Conservation (phyloP, 2,888 invertebrate genomes). For the Papilio gigon region DNA sequence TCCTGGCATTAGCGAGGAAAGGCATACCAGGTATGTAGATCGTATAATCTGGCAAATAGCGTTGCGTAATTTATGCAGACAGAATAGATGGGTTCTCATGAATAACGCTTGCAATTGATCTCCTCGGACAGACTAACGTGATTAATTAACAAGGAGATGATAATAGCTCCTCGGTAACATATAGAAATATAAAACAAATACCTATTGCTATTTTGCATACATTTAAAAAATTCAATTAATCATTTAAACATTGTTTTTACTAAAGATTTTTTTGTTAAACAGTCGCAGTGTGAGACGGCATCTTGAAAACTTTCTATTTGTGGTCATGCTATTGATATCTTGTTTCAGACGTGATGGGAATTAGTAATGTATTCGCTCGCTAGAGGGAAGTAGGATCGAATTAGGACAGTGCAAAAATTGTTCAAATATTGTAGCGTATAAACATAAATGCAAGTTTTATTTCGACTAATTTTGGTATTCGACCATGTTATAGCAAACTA, state of each 20-base stretch:
- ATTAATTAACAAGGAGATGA: conserved; percentile 6
- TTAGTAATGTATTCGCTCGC: conserved; percentile 2
- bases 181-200: not conserved
- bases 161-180: not conserved
- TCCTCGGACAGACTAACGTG: not conserved
- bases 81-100: conserved; percentile 33
- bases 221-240: not conserved
- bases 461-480: not conserved
- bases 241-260: not conserved
- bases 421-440: not conserved
- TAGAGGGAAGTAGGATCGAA: not conserved
- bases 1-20: not conserved
- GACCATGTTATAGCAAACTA: not conserved
- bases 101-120: conserved; percentile 18
- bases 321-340: conserved; percentile 21
- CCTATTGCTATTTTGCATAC: not conserved
- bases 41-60: conserved; percentile 11
- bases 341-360: conserved; percentile 8
- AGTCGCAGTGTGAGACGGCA: not conserved
- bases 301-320: conserved; percentile 14
- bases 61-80: conserved; percentile 17
- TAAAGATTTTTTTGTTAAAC: not conserved
- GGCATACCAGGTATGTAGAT: not conserved
- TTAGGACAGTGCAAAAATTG: not conserved
- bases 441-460: not conserved